Base-by-base conservation (phyloP, 2,797 vertebrate species). In the Rallus crepitans region DNA sequence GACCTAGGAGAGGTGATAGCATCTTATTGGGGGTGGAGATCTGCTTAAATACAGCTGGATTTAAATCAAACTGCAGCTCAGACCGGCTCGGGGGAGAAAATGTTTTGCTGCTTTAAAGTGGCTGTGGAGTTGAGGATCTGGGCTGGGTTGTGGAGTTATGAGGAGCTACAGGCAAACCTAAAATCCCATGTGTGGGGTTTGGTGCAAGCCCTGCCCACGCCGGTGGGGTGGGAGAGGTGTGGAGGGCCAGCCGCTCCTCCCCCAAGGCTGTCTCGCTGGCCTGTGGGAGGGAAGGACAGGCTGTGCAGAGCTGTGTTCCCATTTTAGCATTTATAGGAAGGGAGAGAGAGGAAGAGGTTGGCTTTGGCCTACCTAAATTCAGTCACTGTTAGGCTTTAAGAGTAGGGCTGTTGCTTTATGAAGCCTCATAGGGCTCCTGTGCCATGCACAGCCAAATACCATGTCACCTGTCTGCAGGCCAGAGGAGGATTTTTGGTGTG, bases 371-470 rank as follows among this genome's bases (percentile, higher is more conserved):
- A 9, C 40, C 25, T 71, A 39, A 75, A 60, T 39, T 15, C 56
- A 83, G 78, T 40, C 37, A 12, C 45, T 53, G 28, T n/a, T 59
- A 60, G 35, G 47, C 47, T 70, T 63, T 55, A 28, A 45, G 64
- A 75, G 27, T 25, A 30, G 77, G 27, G 21, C n/a, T 23, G 30
- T 40, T 42, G 56, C 57, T 75, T 55, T 57, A 7, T 6, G 40
- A 35, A n/a, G 79, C 19, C 19, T 40, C 2, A 2, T 37, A 33
- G 63, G 30, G 25, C 59, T 76, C 59, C 30, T 0, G 3, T 33
- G 59, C 55, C 2, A 0, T 3, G 27, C 33, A 2, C 24, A 20
- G 63, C 33, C 23, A 1, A 0, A 1, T 8, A 7, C 13, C 1
- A 31, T 25, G 57, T 31, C 0, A 5, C 50, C 13, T 11, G 23